Conservation (phyloP, 2,113 vertebrate genomes). For the Planiliza haematocheilus region DNA sequence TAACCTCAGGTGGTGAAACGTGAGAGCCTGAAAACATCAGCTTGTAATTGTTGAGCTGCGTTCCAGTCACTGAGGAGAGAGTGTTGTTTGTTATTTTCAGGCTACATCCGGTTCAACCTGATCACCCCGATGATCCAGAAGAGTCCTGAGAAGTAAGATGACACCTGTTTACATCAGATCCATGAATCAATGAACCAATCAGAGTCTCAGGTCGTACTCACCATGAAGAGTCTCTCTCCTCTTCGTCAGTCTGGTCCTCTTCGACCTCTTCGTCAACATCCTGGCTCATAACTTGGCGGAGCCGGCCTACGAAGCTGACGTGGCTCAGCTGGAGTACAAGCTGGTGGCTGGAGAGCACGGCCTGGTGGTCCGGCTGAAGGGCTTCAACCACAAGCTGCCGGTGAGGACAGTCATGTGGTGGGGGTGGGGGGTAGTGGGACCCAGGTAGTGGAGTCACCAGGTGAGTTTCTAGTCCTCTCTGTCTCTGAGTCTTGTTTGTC, state of each 20-base stretch:
- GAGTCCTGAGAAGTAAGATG: slow-evolving; percentile 92
- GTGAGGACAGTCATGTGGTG: slow-evolving; percentile 79
- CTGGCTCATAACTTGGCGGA: slow-evolving; percentile 94
- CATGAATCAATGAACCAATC: no score
- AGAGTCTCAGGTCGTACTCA: no score
- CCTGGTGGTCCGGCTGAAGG: slow-evolving; percentile 90
- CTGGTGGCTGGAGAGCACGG: slow-evolving; percentile 93
- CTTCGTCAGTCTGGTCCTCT: slow-evolving; percentile 88
- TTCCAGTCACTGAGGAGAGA: no score
- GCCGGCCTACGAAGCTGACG: slow-evolving; percentile 93
- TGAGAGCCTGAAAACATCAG: no score
- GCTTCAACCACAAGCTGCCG: slow-evolving; percentile 97
- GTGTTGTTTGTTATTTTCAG: slow-evolving; percentile 76
- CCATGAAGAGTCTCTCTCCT: not conserved
- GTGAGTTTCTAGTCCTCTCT: no score
- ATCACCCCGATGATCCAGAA: slow-evolving; percentile 93
- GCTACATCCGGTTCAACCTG: slow-evolving; percentile 93
- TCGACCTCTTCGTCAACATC: slow-evolving; percentile 95
- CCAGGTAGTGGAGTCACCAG: no score
- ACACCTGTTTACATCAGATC: no score
- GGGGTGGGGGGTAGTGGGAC: no score
- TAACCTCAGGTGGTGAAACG: no score
- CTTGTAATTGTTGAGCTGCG: no score
- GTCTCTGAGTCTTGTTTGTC: not conserved
- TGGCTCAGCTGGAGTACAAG: slow-evolving; percentile 94